Conservation (phyloP, 2,888 invertebrate species). For the Acanthosepion lycidas region DNA sequence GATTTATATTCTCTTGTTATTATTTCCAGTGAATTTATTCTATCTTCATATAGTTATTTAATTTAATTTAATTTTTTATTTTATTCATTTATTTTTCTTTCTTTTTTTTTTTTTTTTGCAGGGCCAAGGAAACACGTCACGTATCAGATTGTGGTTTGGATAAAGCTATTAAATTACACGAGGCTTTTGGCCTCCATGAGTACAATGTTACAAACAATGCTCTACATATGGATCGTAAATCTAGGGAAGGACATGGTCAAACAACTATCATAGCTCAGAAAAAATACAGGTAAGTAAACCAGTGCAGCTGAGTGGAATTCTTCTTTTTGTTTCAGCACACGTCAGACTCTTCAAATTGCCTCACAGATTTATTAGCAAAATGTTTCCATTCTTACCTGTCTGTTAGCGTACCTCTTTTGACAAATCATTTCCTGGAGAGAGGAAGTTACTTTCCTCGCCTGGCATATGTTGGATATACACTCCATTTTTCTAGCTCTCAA, state of each 20-base stretch:
- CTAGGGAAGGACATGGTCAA: neutral
- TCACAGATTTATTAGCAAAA: neutral
- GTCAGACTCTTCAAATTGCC: neutral
- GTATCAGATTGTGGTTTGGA: neutral
- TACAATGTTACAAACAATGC: constrained; percentile 36
- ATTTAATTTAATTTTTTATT: too few relatives aligned
- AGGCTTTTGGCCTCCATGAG: constrained; percentile 40
- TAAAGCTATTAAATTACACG: constrained; percentile 25
- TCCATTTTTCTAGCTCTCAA: too few relatives aligned
- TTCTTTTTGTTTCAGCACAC: too few relatives aligned
- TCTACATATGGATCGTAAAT: constrained; percentile 18
- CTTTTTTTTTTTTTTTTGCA: neutral
- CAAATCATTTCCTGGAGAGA: neutral
- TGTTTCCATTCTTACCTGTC: neutral
- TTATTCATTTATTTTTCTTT: neutral
- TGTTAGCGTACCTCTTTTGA: neutral
- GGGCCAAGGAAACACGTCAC: constrained; percentile 37
- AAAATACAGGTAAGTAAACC: constrained; percentile 35
- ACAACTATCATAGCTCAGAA: constrained; percentile 36
- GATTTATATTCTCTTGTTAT: too few relatives aligned
- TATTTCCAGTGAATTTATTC: too few relatives aligned
- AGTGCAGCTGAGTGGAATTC: too few relatives aligned
- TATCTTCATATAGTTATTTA: too few relatives aligned
- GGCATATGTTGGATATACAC: neutral
- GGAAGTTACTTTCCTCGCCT: neutral